Conservation (phyloP, 2,113 vertebrate species). For the Butorides virescens region DNA sequence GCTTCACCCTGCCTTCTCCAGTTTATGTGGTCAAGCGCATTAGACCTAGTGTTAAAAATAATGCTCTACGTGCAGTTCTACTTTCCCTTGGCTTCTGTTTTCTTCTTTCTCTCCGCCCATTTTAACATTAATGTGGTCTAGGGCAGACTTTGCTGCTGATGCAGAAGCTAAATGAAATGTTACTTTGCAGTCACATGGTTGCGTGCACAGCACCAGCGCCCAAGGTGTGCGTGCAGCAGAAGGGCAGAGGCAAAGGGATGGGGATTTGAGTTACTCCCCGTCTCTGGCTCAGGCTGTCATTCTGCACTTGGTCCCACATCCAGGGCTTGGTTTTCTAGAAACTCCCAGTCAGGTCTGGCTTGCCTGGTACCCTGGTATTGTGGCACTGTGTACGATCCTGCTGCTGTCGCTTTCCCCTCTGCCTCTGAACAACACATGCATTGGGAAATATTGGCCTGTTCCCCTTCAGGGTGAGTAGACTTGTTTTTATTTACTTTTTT, state of each 20-base stretch:
- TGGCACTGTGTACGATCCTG: accelerated
- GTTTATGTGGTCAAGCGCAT: not conserved
- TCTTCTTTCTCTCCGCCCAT: not conserved
- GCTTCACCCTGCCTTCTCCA: not conserved
- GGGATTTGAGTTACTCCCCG: not conserved
- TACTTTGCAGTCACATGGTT: not conserved
- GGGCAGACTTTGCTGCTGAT: not conserved
- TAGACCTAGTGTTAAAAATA: not conserved
- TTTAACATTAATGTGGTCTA: not conserved
- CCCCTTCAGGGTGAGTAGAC: not conserved
- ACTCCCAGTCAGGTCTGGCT: not conserved
- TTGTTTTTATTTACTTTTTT: not conserved
- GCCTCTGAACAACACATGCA: not conserved
- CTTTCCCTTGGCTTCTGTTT: not conserved
- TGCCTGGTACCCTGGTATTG: not conserved
- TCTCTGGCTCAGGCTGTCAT: not conserved
- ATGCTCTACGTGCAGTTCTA: accelerated
- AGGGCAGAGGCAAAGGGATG: not conserved
- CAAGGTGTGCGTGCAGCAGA: not conserved
- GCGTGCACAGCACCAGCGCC: not conserved
- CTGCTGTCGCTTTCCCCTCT: not conserved
- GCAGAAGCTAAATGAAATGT: not conserved
- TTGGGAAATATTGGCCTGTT: not conserved
- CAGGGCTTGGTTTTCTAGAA: not conserved
- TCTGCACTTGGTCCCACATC: not conserved